Base-by-base conservation (phyloP, 2,888 invertebrate genomes). In the Drosophila helvetica region DNA sequence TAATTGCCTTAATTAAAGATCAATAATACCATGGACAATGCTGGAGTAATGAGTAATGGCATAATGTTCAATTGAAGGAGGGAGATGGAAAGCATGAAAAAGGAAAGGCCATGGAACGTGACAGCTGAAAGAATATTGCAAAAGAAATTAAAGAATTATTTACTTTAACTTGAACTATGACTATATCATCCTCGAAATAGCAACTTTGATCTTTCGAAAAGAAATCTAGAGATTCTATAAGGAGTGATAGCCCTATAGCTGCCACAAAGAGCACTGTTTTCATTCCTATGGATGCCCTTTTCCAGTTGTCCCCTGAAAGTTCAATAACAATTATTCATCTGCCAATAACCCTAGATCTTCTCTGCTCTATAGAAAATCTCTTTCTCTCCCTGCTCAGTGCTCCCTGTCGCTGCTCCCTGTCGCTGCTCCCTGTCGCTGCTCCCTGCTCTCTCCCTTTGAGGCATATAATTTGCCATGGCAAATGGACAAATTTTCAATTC, bases 1-100 rank as follows among this genome's bases (percentile, higher is more conserved):
- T 79, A 88, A 88, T 81, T 68, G 78, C 55, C 88, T 82, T 74
- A 86, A 88, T 81, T 79, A 82, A 79, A 88, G 69, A 82, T 82
- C 86, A 71, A 82, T 85, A 64, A 83, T 79, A 79, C 66, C 51
- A 50, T 73, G 63, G 88, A 75, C 76, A 85, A 59, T 8, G 30
- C 17, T 5, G 43, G 15, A 25, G 38, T 30, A 25, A 46, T 30
- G 19, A 56, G 10, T 42, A 38, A 46, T 69, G 72, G 47, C 47
- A 68, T 48, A 50, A 42, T 65, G 22, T 22, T n/a, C 5, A n/a
- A 22, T 50, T 19, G 9, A 64, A 15, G 17, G 42, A 19, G 6
- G 22, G 22, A 52, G 25, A 38, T n/a, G 1, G 25, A 25, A 25
- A 6, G 25, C 25, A 56, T 19, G 12, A 12, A 12, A 33, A 15